Evolutionary conservation across 2,888 invertebrate species (phyloP), one percentile per base, ranked within the genome.

Genomic region (Hoplodrina ambigua): DNA sequence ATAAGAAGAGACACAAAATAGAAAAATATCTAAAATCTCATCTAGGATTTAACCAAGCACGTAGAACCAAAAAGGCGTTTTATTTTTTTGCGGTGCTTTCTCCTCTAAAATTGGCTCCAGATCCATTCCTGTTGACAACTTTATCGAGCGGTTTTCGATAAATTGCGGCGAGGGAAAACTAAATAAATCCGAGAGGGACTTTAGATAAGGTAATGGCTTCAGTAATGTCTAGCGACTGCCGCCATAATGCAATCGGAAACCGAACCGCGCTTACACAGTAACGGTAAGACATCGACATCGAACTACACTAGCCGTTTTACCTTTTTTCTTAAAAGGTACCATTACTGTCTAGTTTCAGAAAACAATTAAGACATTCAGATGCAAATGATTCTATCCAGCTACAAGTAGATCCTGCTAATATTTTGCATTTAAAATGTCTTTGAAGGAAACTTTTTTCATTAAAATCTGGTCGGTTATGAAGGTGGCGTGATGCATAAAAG

Each of bases 61-160:
- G 85, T 86, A 86, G 86, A 88, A 88, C 86, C 85, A 90, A 90
- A 93, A 92, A 89, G 88, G 89, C 90, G 89, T 93, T 94, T 91
- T 89, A 77, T 81, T 91, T 93, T 92, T 94, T 91, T 91, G 86
- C 87, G 85, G 87, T 89, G 83, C 89, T 89, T 88, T 92, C 90
- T 92, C 87, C 89, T 92, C 92, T 94, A 92, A 94, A 95, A 95
- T 94, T 95, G 95, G 94, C 94, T 93, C 89, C 90, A 92, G 94
- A 95, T 94, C 94, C 94, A 93, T 95, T 95, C 91, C 92, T 94
- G 95, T 95, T 96, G 95, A 95, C 95, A 95, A 95, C 93, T 94
- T 95, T 95, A 96, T 96, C 96, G 95, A 95, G 92, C 94, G 94
- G 93, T 94, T 94, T 95, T 94, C 96, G 95, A 95, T 95, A 95